Conservation (phyloP, 2,888 invertebrate species). For the Tupiocoris notatus region DNA sequence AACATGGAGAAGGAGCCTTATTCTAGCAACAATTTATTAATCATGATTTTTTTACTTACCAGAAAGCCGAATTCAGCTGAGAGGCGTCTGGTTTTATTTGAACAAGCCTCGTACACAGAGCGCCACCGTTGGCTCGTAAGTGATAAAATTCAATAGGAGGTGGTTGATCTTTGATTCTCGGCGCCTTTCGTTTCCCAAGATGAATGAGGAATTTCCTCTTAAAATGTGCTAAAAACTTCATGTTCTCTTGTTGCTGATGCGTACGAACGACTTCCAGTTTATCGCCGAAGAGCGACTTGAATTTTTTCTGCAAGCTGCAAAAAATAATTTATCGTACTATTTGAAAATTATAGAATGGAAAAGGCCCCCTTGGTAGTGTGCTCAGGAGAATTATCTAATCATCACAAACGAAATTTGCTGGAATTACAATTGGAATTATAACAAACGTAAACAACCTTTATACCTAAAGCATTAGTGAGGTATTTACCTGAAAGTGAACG, state of each 20-base stretch:
- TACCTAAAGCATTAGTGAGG: too few relatives aligned
- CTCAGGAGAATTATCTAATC: too few relatives aligned
- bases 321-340: too few relatives aligned
- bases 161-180: conserved; percentile 53
- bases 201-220: conserved; percentile 90
- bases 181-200: conserved; percentile 73
- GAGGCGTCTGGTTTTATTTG: conserved; percentile 85
- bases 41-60: too few relatives aligned
- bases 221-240: conserved; percentile 98
- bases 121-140: conserved; percentile 91
- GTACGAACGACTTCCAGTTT: conserved; percentile 93
- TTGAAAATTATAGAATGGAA: not conserved
- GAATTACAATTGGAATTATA: too few relatives aligned
- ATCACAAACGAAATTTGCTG: too few relatives aligned
- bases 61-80: conserved; percentile 89
- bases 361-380: too few relatives aligned
- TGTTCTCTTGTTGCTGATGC: conserved; percentile 97
- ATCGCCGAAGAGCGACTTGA: conserved; percentile 82
- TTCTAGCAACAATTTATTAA: too few relatives aligned
- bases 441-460: too few relatives aligned
- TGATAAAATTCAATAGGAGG: conserved; percentile 86
- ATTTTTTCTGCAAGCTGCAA: conserved; percentile 77
- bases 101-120: conserved; percentile 86
- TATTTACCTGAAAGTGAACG: conserved; percentile 92
- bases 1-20: not conserved